phyloP scores from a whole-genome alignment of 2,797 vertebrate species.

The Gambelia wislizenii region DNA sequence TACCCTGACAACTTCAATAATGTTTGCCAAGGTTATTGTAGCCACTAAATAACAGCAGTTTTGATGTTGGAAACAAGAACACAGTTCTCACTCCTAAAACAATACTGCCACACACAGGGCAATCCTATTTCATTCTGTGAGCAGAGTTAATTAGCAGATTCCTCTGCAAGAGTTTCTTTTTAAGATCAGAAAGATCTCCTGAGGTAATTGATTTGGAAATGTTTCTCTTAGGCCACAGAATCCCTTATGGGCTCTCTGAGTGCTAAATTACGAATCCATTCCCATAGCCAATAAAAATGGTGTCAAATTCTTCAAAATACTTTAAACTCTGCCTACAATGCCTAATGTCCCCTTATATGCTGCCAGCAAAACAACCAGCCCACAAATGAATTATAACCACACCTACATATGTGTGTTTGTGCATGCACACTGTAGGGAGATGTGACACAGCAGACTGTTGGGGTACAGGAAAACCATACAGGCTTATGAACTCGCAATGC shows the following conservation, averaged over 20 bases:
- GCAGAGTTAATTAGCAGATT: not conserved
- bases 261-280: conserved; percentile 1
- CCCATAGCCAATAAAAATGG: not conserved
- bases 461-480: not conserved
- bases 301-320: not conserved
- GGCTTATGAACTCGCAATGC: not conserved
- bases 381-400: not conserved
- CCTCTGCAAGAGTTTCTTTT: conserved; percentile 25
- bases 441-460: not conserved
- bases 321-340: too few relatives aligned
- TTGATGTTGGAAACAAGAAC: conserved; percentile 18
- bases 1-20: conserved; percentile 39
- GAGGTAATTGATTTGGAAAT: conserved; percentile 4
- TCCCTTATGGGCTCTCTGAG: not conserved
- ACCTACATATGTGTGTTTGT: not conserved
- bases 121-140: conserved; percentile 13
- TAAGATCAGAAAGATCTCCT: not conserved
- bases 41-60: conserved; percentile 25
- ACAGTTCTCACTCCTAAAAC: conserved; percentile 10
- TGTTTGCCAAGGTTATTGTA: conserved; percentile 41
- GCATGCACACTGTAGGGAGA: too few relatives aligned
- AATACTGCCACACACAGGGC: conserved; percentile 6
- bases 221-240: not conserved
- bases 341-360: not conserved
- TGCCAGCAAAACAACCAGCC: not conserved